phyloP scores from a whole-genome alignment of 2,797 vertebrate genomes.

The Melanotaenia pygmaea region DNA sequence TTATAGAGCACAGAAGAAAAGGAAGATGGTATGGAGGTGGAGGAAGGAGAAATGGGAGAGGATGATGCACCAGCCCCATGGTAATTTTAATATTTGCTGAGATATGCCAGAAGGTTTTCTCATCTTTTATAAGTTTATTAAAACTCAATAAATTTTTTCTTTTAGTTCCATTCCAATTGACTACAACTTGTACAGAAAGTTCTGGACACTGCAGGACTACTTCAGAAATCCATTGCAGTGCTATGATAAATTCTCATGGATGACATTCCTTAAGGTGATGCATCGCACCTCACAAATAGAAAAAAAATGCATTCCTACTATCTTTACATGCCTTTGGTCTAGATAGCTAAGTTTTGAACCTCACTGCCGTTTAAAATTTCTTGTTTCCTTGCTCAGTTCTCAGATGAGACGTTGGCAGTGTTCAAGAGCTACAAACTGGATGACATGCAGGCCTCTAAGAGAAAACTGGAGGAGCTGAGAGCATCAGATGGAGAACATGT shows the following conservation, averaged over 20 bases:
- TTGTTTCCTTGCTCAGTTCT: conserved; percentile 83
- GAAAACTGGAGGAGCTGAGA: conserved; percentile 94
- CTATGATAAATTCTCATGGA: conserved; percentile 97
- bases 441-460: conserved; percentile 96
- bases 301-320: neutral
- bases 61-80: conserved; percentile 94
- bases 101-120: neutral
- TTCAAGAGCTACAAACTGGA: conserved; percentile 99
- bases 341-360: neutral
- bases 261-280: conserved; percentile 95
- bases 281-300: neutral
- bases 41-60: conserved; percentile 99
- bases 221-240: conserved; percentile 98
- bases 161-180: conserved; percentile 96
- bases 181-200: conserved; percentile 99
- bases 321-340: neutral
- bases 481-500: conserved; percentile 91
- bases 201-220: conserved; percentile 98
- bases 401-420: conserved; percentile 95
- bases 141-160: conserved; percentile 17
- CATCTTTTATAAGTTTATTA: neutral
- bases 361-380: neutral
- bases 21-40: conserved; percentile 96
- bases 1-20: conserved; percentile 90
- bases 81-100: conserved; percentile 73